Evolutionary conservation across 2,113 vertebrate species (phyloP).

Genomic region (Chloropsis hardwickii): DNA sequence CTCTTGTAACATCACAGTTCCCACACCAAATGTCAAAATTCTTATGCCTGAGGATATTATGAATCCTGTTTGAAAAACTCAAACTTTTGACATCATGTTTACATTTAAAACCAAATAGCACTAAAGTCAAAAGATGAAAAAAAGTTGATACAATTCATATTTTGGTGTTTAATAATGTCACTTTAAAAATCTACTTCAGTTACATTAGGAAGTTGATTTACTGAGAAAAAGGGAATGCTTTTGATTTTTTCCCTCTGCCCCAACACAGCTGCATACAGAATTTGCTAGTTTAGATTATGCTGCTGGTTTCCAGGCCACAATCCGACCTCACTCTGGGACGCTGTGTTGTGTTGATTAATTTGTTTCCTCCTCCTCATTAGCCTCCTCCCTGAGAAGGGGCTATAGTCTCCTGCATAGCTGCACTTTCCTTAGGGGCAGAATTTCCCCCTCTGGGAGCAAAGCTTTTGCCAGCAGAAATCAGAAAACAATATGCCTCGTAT

Average conservation of each 20-base stretch:
- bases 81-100: conserved; percentile 19
- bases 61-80: conserved; percentile 6
- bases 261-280: neutral
- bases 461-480: neutral
- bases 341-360: neutral
- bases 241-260: neutral
- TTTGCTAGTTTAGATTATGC: neutral
- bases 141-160: neutral
- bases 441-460: neutral
- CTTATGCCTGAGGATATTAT: conserved; percentile 22
- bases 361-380: neutral
- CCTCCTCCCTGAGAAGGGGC: neutral
- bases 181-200: neutral
- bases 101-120: neutral
- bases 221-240: neutral
- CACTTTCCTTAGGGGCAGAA: neutral
- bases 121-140: neutral
- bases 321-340: neutral
- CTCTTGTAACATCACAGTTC: conserved; percentile 55
- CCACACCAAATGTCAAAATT: conserved; percentile 64
- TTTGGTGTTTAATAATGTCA: neutral
- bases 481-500: neutral
- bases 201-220: neutral
- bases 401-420: neutral
- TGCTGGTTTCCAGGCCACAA: neutral